Base-by-base conservation (phyloP, 2,797 vertebrate species). In the Aphelocoma californica region DNA sequence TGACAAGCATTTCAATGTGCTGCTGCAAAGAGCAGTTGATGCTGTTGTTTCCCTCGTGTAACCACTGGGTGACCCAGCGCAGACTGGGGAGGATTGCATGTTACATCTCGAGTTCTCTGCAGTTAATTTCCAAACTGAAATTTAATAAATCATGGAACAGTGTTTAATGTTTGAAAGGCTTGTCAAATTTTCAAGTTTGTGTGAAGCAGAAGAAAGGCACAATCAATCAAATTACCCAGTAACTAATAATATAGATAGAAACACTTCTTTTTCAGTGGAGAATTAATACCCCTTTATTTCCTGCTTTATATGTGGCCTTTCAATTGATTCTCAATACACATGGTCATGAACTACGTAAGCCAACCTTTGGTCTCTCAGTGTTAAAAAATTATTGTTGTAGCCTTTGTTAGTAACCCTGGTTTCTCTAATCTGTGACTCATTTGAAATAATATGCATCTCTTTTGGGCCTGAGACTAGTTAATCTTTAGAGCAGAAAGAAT, bases 361-460 rank as follows among this genome's bases (percentile, higher is more conserved):
- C 50, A 90, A 89, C 73, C 93, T 95, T 96, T 91, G 95, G 80
- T 91, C 72, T 53, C 24, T 38, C 61, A 57, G 34, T 77, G 74
- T 94, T 93, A 92, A 89, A 92, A 90, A 81, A 64, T 44, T 17
- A 47, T 87, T 58, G 19, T 74, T 65, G 28, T 70, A 80, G 65
- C 45, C 50, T 81, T 15, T 84, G 42, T 87, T 87, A 47, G 66
- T 70, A 82, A 88, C 48, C 34, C 56, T 81, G 10, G 6, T 86
- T 92, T 85, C 61, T 75, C 79, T 93, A 95, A 96, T 95, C 79
- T 95, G 95, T 96, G 83, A 96, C 94, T 92, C 45, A 83, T 93
- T 93, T 91, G 70, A 88, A 95, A 92, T 70, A 69, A 85, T 91
- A 78, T 18, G 26, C 57, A 69, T 90, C 16, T 91, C 19, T 95